Percentiles rank a stretch among this genome's conserved stretches.
These are phyloP conservation scores for Bombus ignitus DNA, from an alignment of 1,140 invertebrate species.

Conservation along the genomic window DNA sequence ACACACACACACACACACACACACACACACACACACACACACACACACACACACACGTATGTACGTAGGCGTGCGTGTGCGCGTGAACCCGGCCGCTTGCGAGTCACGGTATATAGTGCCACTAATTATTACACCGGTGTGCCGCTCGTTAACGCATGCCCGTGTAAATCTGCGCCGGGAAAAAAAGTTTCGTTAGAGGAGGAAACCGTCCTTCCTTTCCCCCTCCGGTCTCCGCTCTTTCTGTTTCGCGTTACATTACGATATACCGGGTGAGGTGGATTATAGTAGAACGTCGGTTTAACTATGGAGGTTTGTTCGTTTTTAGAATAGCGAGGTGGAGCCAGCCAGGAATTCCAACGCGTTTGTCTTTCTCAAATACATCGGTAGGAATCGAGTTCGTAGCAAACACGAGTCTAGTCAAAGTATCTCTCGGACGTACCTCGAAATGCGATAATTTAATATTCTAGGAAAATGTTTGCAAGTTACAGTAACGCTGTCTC, in stretches of 20 bases:
- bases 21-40: accelerated
- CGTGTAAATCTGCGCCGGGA: conserved; percentile 49
- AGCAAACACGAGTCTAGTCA: background rate
- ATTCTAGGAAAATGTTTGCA: too few relatives aligned
- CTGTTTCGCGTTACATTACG: conserved; percentile 14
- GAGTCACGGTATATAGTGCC: conserved; percentile 45
- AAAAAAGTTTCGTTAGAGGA: conserved; percentile 41
- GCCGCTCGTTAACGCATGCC: conserved; percentile 69
- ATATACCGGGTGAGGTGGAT: conserved; percentile 35
- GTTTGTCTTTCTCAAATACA: background rate
- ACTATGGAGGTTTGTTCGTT: background rate
- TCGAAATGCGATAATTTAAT: too few relatives aligned
- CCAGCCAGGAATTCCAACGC: background rate
- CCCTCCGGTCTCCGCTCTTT: background rate
- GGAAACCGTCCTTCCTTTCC: background rate
- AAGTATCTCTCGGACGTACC: background rate
- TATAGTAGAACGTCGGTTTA: background rate
- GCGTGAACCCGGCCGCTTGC: conserved; percentile 17
- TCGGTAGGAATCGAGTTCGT: too few relatives aligned
- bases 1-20: accelerated
- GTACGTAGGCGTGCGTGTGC: background rate
- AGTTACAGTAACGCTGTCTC: too few relatives aligned
- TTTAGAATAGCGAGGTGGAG: background rate
- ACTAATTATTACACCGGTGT: conserved; percentile 66
- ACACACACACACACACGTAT: accelerated